These are phyloP conservation scores for Calliopum simillimum DNA, from an alignment of 2,888 invertebrate species.

Conservation along the genomic window DNA sequence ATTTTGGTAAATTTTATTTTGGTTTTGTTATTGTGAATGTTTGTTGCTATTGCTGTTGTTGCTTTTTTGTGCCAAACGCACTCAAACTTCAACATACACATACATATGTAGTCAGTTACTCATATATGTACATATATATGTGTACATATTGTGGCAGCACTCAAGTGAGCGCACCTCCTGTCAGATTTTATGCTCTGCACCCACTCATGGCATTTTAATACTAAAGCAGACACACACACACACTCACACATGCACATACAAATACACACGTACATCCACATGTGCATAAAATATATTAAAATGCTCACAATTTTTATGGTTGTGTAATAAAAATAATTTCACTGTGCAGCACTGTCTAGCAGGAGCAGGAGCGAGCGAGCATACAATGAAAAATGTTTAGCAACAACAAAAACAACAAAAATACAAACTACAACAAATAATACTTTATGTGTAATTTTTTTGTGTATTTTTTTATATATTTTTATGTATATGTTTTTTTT, in stretches of 20 bases:
- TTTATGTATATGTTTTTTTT: too few relatives aligned
- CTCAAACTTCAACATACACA: not conserved
- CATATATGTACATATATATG: not conserved
- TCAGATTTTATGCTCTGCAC: constrained; percentile 8
- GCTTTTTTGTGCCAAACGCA: not conserved
- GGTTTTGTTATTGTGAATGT: constrained; percentile 1
- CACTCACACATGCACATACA: not conserved
- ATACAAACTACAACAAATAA: constrained; percentile 11
- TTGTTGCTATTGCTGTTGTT: not conserved
- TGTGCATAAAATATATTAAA: constrained; percentile 7
- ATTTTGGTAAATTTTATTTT: constrained; percentile 2
- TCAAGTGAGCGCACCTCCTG: not conserved
- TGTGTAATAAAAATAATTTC: constrained; percentile 31
- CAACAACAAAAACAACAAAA: constrained; percentile 6
- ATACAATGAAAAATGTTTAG: constrained; percentile 2
- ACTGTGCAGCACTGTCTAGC: not conserved
- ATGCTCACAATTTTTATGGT: constrained; percentile 29
- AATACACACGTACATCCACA: not conserved
- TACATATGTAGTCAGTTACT: not conserved
- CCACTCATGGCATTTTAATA: constrained; percentile 2
- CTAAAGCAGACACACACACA: not conserved
- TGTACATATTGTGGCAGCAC: constrained; percentile 5
- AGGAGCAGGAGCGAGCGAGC: too few relatives aligned
- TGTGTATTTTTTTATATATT: too few relatives aligned
- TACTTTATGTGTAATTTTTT: not conserved